Base-by-base conservation (phyloP, 2,113 vertebrate species). In the Albula glossodonta region DNA sequence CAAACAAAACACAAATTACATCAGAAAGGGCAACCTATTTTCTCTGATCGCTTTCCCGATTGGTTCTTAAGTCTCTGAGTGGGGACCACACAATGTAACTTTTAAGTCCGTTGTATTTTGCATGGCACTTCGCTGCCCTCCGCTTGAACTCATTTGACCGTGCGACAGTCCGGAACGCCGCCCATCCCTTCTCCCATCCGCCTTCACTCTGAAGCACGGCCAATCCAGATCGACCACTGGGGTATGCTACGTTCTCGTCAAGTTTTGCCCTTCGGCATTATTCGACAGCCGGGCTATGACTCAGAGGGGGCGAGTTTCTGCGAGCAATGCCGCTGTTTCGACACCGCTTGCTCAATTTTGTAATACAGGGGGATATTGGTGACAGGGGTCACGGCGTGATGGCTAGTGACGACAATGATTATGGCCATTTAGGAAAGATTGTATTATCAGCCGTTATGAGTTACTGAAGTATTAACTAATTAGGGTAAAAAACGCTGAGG, bases 251-350 rank as follows among this genome's bases (percentile, higher is more conserved):
- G 11, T 5, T 89, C 84, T 11, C 9, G 86, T 94, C 90, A 90
- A 86, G 1, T 1, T 2, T 4, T 41, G 31, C 48, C 15, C 31
- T 11, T 31, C n/a, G 80, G 19, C 70, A 89, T 6, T 1, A 84
- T 87, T 0, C 83, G 25, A 92, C 93, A 92, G 91, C 93, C 31
- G 48, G 31, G 7, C 78, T 50, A 15, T 78, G 25, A 80, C 48
- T 56, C 48, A 49, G 63, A 25, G 12, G 11, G 22, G 11, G 66
- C 48, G 2, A n/a, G 10, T 51, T 52, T 48, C 50, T 1, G 6
- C 51, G 63, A 52, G 19, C 49, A n/a, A 84, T 52, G 83, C 51
- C 25, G 52, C 7, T 31, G 11, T 53, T 82, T 82, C 53, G 51
- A 13, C 53, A 31, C 12, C 52, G 13, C 51, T 82, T 6, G 51